Evolutionary conservation across 2,888 invertebrate species (phyloP).

Genomic region (Opisthograptis luteolata): DNA sequence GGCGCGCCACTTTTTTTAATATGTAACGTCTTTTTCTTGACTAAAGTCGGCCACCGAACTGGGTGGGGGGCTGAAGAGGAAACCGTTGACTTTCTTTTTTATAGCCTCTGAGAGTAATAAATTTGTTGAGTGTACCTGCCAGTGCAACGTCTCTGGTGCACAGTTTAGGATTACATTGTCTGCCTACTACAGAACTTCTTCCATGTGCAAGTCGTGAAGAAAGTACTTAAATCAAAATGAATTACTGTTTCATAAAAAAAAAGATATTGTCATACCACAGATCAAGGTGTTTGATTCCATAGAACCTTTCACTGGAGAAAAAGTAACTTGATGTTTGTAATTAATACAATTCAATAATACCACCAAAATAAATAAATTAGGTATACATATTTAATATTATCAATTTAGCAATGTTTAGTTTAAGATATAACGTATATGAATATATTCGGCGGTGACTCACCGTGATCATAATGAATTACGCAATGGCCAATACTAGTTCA

Average conservation of each 20-base stretch:
- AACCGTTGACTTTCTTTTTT: constrained; percentile 78
- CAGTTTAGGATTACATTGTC: constrained; percentile 41
- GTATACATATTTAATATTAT: constrained; percentile 5
- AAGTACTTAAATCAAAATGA: no score
- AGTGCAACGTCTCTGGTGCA: constrained; percentile 41
- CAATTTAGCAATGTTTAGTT: constrained; percentile 16
- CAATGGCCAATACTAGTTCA: constrained; percentile 72
- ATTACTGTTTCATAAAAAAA: no score
- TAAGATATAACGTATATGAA: constrained; percentile 45
- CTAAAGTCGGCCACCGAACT: constrained; percentile 66
- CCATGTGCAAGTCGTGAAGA: not conserved
- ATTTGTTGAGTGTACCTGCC: constrained; percentile 52
- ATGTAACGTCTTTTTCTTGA: constrained; percentile 59
- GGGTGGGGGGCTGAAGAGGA: constrained; percentile 60
- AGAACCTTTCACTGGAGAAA: not conserved
- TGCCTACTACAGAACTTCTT: constrained; percentile 7
- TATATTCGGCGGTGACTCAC: constrained; percentile 75
- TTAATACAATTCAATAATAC: not conserved
- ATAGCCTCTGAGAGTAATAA: constrained; percentile 66
- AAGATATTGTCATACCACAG: no score
- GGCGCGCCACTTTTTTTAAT: constrained; percentile 78
- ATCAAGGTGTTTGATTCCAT: no score
- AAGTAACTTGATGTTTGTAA: not conserved
- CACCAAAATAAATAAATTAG: constrained; percentile 9
- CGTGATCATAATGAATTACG: constrained; percentile 63